Evolutionary conservation across 2,113 vertebrate species (phyloP).

Genomic region (Apus apus): DNA sequence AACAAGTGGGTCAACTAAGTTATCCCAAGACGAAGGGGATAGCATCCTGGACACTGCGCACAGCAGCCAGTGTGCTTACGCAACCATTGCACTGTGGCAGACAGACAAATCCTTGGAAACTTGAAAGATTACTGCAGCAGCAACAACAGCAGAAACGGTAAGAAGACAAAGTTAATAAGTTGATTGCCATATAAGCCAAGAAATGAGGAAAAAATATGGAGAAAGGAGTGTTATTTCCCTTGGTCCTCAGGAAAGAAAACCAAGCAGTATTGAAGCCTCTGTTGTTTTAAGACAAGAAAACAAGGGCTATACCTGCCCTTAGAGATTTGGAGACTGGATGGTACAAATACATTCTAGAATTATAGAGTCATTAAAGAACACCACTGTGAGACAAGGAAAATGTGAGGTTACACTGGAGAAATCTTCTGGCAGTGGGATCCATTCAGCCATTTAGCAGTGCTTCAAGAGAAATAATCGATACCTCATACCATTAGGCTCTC

Average conservation of each 20-base stretch:
- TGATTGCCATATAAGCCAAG: neutral
- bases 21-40: neutral
- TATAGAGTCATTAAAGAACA: neutral
- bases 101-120: neutral
- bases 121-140: neutral
- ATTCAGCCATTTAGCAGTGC: neutral
- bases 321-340: neutral
- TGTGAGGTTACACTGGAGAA: neutral
- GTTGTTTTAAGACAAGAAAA: neutral
- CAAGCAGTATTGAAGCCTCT: neutral
- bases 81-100: neutral
- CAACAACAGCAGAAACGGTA: neutral
- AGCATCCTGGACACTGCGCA: neutral
- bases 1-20: neutral
- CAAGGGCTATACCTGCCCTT: neutral
- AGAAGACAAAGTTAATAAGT: neutral
- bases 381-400: neutral
- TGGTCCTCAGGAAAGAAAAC: neutral
- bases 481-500: neutral
- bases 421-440: neutral
- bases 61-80: rapidly evolving
- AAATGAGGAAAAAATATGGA: neutral
- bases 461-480: neutral
- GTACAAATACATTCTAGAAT: neutral
- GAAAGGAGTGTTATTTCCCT: neutral